Evolutionary conservation across 2,113 vertebrate species (phyloP).

Genomic region (Nibea albiflora): DNA sequence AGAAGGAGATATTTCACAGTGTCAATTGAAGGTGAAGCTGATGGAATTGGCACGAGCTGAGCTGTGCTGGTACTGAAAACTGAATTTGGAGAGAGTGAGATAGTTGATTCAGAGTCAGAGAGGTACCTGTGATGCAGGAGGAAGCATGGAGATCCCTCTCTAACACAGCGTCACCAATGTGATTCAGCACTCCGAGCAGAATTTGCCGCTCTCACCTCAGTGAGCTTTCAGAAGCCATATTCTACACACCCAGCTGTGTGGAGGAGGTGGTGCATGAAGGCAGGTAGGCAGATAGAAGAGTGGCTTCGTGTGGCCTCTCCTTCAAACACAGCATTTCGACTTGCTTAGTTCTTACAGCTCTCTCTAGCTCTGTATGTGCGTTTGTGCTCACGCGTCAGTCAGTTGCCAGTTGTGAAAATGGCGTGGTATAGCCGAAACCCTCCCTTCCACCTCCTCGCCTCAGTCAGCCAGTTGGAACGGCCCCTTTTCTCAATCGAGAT

Average conservation of each 20-base stretch:
- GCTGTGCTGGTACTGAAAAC: neutral
- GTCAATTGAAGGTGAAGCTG: slow-evolving; percentile 33
- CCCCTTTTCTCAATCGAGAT: neutral
- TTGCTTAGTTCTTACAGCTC: neutral
- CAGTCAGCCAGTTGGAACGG: neutral
- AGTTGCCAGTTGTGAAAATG: slow-evolving; percentile 1
- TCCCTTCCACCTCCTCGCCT: neutral
- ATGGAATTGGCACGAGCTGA: neutral
- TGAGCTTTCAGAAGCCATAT: neutral
- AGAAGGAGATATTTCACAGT: slow-evolving; percentile 15
- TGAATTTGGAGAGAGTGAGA: neutral
- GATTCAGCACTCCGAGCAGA: neutral
- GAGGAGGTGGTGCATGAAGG: neutral
- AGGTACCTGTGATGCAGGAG: neutral
- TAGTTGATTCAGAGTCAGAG: neutral
- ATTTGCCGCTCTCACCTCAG: neutral
- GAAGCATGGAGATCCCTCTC: slow-evolving; percentile 7
- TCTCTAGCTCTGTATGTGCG: neutral
- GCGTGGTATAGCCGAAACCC: neutral
- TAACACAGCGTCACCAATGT: neutral
- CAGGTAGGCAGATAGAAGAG: neutral
- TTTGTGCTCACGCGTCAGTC: slow-evolving; percentile 5
- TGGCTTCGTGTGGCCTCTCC: neutral
- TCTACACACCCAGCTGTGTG: neutral
- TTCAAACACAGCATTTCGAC: neutral